Evolutionary conservation across 2,113 vertebrate genomes (phyloP).

Genomic region (Ranitomeya imitator): DNA sequence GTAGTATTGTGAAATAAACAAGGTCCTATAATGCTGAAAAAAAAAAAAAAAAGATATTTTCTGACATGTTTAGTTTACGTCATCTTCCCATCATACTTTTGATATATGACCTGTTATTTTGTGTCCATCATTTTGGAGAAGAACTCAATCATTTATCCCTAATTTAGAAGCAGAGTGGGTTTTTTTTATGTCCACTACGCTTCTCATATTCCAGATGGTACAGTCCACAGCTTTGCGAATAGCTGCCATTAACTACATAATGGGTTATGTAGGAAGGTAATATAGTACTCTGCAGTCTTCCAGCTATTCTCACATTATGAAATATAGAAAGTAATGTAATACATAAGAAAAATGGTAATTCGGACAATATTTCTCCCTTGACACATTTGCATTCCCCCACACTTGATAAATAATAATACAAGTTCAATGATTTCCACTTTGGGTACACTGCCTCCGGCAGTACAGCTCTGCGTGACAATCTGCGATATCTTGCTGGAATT

Average conservation of each 20-base stretch:
- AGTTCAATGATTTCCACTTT: background rate
- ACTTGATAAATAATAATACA: conserved; percentile 4
- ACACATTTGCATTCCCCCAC: background rate
- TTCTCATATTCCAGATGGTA: background rate
- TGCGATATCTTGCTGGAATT: conserved; percentile 41
- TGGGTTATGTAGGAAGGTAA: background rate
- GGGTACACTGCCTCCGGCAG: conserved; percentile 1
- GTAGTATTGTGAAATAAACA: no score
- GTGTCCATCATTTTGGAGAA: background rate
- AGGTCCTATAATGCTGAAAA: no score
- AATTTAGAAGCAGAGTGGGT: no score
- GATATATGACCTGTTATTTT: no score
- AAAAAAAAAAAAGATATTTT: no score
- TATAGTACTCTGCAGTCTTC: background rate
- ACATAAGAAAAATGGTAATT: background rate
- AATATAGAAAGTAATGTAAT: background rate
- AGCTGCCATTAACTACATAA: background rate
- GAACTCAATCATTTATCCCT: background rate
- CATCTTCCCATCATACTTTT: no score
- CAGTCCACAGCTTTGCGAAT: background rate
- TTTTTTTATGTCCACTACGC: background rate
- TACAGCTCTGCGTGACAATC: conserved; percentile 33
- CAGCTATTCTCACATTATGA: background rate
- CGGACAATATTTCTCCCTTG: background rate
- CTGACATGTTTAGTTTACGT: no score